Evolutionary conservation across 37 sponge, comb jelly and placozoan genomes (phyloP).

Genomic region (Aplysina aerophoba): DNA sequence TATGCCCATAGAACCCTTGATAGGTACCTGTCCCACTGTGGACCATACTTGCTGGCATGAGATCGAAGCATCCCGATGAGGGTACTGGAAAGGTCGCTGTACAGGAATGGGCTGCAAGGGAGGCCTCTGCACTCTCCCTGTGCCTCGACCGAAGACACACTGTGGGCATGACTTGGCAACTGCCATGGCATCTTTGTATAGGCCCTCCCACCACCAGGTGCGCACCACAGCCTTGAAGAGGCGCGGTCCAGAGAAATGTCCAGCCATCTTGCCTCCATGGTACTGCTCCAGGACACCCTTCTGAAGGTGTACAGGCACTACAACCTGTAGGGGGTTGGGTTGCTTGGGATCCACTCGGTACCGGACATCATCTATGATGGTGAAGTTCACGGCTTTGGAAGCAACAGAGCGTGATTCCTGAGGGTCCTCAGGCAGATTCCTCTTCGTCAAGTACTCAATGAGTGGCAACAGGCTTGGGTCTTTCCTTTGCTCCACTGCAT

Average conservation of each 20-base stretch:
- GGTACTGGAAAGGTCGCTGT: conserved; percentile 52
- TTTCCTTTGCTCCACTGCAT: conserved; percentile 50
- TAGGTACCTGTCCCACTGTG: conserved; percentile 32
- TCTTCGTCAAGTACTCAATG: conserved; percentile 25
- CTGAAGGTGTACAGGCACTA: conserved; percentile 51
- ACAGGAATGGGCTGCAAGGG: conserved; percentile 63
- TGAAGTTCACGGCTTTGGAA: background rate
- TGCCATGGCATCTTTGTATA: conserved; percentile 36
- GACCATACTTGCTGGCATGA: conserved; percentile 14
- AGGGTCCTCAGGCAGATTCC: conserved; percentile 33
- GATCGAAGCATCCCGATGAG: conserved; percentile 14
- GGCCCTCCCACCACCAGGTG: conserved; percentile 60
- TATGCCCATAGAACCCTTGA: conserved; percentile 29
- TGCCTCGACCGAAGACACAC: conserved; percentile 46
- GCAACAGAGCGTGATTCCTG: background rate
- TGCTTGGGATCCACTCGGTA: conserved; percentile 49
- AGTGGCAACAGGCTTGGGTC: conserved; percentile 29
- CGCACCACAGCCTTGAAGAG: conserved; percentile 31
- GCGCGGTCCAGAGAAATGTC: conserved; percentile 62
- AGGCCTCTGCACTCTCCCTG: conserved; percentile 14
- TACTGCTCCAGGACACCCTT: conserved; percentile 27
- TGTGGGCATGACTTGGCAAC: conserved; percentile 37
- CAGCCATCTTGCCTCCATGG: conserved; percentile 46
- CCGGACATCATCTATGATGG: conserved; percentile 49
- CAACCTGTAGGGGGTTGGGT: conserved; percentile 30